These are phyloP conservation scores for Idris sp. DNA, from an alignment of 1,140 invertebrate genomes.

Conservation along the genomic window DNA sequence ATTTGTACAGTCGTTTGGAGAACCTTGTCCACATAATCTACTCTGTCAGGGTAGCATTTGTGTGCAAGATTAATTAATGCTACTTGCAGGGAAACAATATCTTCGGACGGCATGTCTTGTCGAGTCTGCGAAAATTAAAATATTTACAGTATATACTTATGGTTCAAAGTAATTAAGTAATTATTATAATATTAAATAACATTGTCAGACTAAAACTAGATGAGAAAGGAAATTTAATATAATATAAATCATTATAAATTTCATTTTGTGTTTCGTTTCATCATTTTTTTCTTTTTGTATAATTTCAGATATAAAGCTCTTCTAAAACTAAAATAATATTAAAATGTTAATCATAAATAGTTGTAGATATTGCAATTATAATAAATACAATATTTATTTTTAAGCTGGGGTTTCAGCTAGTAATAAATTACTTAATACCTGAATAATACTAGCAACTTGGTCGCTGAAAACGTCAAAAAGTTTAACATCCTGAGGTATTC, in stretches of 20 bases:
- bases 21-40: constrained; percentile 97
- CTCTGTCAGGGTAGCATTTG: constrained; percentile 96
- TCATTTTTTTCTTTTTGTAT: too few species aligned
- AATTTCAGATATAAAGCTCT: too few species aligned
- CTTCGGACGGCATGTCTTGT: constrained; percentile 95
- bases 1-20: constrained; percentile 93
- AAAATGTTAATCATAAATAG: too few species aligned
- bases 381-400: too few species aligned
- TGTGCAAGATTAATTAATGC: constrained; percentile 96
- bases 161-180: too few species aligned
- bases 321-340: too few species aligned
- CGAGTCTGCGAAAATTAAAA: constrained; percentile 81
- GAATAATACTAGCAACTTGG: constrained; percentile 96
- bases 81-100: constrained; percentile 97
- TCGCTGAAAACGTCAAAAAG: constrained; percentile 99
- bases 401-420: too few species aligned
- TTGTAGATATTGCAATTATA: too few species aligned
- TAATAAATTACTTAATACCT: too few species aligned
- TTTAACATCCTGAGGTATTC: constrained; percentile 92
- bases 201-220: constrained; percentile 77
- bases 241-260: constrained; percentile 54
- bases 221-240: constrained; percentile 63
- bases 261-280: constrained; percentile 67
- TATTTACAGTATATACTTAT: too few species aligned
- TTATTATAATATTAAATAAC: background rate